Base-by-base conservation (phyloP, 2,797 vertebrate species). In the Muraenolepis orangiensis region DNA sequence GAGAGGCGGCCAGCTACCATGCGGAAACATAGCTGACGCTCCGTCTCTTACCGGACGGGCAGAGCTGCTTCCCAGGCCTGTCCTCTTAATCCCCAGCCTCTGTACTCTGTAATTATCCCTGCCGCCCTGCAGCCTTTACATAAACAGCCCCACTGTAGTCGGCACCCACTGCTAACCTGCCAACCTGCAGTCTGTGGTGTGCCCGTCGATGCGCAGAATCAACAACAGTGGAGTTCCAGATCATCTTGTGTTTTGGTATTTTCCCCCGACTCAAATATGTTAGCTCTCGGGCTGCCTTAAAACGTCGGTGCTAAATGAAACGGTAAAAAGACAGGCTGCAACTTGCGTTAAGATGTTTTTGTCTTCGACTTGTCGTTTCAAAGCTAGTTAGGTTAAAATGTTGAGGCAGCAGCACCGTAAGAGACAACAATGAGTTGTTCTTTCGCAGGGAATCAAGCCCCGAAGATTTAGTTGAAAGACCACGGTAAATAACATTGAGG, bases 81-180 rank as follows among this genome's bases (percentile, higher is more conserved):
- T 90, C 88, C 88, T 88, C 84, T 74, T 91, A 90, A 92, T 91
- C 90, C 86, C 77, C 80, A 71, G 90, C 85, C 84, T 90, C 80
- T 79, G 78, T 74, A 77, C 89, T 87, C 91, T 93, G 90, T 94
- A 92, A 93, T 93, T 93, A 93, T 70, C 80, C 32, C 46, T 83
- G 87, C 89, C 84, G 89, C 87, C 77, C 73, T 71, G 78, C 82
- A 82, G 72, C 80, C 88, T 93, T 76, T 91, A 91, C 87, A 88
- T 93, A 93, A 93, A 93, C 91, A 92, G 81, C 87, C 85, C 82
- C 82, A 89, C 81, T 80, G 79, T 82, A 87, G 29, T 67, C 79
- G 83, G 86, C 81, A 89, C 87, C 74, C 84, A 86, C 72, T 83
- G 64, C 79, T 83, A 81, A 86, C 86, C 86, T 81, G 72, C 79